Base-by-base conservation (phyloP, 2,113 vertebrate genomes). In the Lontra canadensis region DNA sequence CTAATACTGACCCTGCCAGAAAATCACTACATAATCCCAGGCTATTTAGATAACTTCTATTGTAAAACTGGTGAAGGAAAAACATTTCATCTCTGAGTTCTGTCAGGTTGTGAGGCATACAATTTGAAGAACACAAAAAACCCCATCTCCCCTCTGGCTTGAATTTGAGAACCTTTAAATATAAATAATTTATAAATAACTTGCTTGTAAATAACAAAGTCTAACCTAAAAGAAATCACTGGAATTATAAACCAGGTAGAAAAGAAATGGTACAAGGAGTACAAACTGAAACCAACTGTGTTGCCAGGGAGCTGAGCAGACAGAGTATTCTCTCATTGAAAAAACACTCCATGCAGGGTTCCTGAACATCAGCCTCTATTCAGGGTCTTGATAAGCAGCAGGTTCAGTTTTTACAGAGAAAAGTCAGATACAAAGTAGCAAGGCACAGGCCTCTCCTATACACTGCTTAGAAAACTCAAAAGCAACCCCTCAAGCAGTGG, bases 211-310 rank as follows among this genome's bases (percentile, higher is more conserved):
- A 92, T 59, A 97, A 74, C 31, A 39, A 95, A 92, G 82, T 78
- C 20, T 31, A 94, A 95, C 57, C 44, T 44, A 93, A 97, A 96
- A 96, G n/a, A 76, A n/a, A 42, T 49, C 26, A 95, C 3, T 78
- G 25, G 67, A 94, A 94, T 83, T 91, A 71, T 80, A 92, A 95
- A 26, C 31, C 71, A 90, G 39, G 84, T 59, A 92, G 81, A 97
- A 94, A 84, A 94, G 11, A 97, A 94, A 0, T 39, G 5, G 57
- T 85, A 87, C 61, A 88, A 88, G 42, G 10, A 93, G 14, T 39
- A 90, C 25, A 96, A 97, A 95, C 1, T 20, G 88, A 94, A 95
- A 97, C n/a, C 26, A 94, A 95, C 0, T 93, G 74, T 90, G 69
- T 7, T 97, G 79, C 71, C 67, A 84, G 69, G 74, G n/a, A 82